Conservation (phyloP, 1,140 invertebrate genomes). For the Listronotus oregonensis region DNA sequence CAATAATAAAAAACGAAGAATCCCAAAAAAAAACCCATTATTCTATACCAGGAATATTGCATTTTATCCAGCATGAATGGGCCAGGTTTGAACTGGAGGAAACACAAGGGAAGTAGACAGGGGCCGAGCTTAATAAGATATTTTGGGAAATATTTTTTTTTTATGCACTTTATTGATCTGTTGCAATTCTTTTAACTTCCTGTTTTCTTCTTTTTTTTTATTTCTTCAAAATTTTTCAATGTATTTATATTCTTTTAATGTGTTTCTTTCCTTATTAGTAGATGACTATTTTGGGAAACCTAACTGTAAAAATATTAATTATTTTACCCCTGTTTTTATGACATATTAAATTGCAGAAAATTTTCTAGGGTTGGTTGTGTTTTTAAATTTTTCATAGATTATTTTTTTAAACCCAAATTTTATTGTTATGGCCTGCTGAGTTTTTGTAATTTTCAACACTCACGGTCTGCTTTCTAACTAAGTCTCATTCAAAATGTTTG, state of each 20-base stretch:
- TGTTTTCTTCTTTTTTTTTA: neutral
- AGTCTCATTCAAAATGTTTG: too few relatives aligned
- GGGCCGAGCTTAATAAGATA: conserved; percentile 89
- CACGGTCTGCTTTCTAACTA: too few relatives aligned
- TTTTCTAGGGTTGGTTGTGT: too few relatives aligned
- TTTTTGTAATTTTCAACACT: too few relatives aligned
- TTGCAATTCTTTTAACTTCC: conserved; percentile 1
- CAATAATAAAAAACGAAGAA: conserved; percentile 72
- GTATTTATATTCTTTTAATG: conserved; percentile 4
- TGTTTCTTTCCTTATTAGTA: too few relatives aligned
- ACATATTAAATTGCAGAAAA: too few relatives aligned
- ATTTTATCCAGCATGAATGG: conserved; percentile 99
- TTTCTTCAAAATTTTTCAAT: conserved; percentile 1
- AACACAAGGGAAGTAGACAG: conserved; percentile 98
- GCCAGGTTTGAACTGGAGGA: conserved; percentile 97
- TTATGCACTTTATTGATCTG: neutral
- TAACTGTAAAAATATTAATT: neutral
- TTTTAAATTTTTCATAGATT: too few relatives aligned
- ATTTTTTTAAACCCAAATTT: too few relatives aligned
- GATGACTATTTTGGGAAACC: conserved; percentile 7
- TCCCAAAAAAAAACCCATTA: conserved; percentile 78
- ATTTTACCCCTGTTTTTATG: too few relatives aligned
- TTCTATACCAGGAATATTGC: conserved; percentile 98
- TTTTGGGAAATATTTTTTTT: neutral
- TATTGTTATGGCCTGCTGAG: too few relatives aligned